Evolutionary conservation across 2,113 vertebrate genomes (phyloP).

Genomic region (Neogobius melanostomus): DNA sequence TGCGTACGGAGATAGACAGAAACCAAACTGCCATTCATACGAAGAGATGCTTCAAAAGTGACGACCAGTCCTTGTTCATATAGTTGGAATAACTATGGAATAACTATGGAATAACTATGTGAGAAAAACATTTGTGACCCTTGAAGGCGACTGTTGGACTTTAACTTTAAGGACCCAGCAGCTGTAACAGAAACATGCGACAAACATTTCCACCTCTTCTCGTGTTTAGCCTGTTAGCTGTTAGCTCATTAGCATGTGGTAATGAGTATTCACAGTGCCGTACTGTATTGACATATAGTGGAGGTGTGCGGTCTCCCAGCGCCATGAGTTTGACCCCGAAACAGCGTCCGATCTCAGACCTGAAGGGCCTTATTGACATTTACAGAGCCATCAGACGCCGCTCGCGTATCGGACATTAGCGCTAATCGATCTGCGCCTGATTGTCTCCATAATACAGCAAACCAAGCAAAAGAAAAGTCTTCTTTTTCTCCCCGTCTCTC

Average conservation of each 20-base stretch:
- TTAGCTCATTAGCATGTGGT: neutral
- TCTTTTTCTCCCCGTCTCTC: neutral
- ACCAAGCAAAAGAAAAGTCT: slow-evolving; percentile 4
- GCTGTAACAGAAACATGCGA: too few relatives aligned
- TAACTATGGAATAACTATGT: too few relatives aligned
- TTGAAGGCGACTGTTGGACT: too few relatives aligned
- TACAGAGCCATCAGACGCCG: neutral
- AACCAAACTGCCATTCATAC: too few relatives aligned
- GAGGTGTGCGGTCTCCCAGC: neutral
- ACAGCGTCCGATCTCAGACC: neutral
- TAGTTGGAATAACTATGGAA: too few relatives aligned
- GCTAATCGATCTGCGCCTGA: slow-evolving; percentile 18
- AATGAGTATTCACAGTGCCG: neutral
- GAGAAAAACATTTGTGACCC: too few relatives aligned
- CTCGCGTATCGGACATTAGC: slow-evolving; percentile 4
- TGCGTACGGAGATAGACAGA: too few relatives aligned
- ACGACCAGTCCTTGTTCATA: too few relatives aligned
- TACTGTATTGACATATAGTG: neutral
- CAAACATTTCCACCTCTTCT: too few relatives aligned
- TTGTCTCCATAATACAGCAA: slow-evolving; percentile 4
- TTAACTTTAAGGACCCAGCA: too few relatives aligned
- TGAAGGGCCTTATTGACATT: slow-evolving; percentile 1
- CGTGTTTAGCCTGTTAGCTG: neutral
- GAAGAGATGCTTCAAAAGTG: too few relatives aligned
- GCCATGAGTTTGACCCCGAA: neutral